Evolutionary conservation across 2,797 vertebrate genomes (phyloP).

Genomic region (Microctenopoma stevenorrisi): DNA sequence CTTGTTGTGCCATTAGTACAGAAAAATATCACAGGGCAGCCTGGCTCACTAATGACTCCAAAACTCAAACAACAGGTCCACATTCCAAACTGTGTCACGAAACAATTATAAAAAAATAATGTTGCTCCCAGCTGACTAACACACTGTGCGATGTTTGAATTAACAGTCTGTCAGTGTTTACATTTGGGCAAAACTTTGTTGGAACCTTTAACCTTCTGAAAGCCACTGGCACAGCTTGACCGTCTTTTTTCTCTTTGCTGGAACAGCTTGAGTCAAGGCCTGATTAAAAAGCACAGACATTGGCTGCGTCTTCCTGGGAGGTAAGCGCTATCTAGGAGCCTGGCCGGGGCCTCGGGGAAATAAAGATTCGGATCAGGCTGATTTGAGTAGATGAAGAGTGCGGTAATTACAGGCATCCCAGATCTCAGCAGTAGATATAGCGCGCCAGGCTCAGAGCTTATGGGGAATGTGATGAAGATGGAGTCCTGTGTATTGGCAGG

Average conservation of each 20-base stretch:
- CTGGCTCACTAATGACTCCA: constrained; percentile 62
- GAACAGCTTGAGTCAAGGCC: constrained; percentile 79
- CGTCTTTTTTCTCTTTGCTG: constrained; percentile 70
- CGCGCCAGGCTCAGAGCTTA: constrained; percentile 61
- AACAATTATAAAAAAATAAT: constrained; percentile 46
- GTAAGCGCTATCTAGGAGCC: constrained; percentile 74
- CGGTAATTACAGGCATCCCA: constrained; percentile 84
- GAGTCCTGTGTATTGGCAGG: constrained; percentile 73
- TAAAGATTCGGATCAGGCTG: constrained; percentile 85
- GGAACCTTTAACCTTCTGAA: constrained; percentile 73
- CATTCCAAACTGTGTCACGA: constrained; percentile 56
- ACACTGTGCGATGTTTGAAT: constrained; percentile 73
- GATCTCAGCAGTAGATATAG: constrained; percentile 78
- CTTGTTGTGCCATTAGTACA: constrained; percentile 53
- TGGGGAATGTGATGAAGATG: constrained; percentile 72
- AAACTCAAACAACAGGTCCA: constrained; percentile 60
- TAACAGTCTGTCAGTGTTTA: constrained; percentile 68
- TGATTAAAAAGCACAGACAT: constrained; percentile 81
- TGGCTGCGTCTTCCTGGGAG: constrained; percentile 81
- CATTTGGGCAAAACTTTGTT: constrained; percentile 72
- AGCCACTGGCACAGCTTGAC: constrained; percentile 77
- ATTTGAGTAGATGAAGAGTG: constrained; percentile 85
- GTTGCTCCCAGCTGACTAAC: constrained; percentile 45
- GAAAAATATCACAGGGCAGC: constrained; percentile 43
- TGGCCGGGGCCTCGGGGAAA: constrained; percentile 79